Evolutionary conservation across 2,888 invertebrate genomes (phyloP), one percentile per base, ranked within the genome.

Genomic region (Ormyrus labotus): DNA sequence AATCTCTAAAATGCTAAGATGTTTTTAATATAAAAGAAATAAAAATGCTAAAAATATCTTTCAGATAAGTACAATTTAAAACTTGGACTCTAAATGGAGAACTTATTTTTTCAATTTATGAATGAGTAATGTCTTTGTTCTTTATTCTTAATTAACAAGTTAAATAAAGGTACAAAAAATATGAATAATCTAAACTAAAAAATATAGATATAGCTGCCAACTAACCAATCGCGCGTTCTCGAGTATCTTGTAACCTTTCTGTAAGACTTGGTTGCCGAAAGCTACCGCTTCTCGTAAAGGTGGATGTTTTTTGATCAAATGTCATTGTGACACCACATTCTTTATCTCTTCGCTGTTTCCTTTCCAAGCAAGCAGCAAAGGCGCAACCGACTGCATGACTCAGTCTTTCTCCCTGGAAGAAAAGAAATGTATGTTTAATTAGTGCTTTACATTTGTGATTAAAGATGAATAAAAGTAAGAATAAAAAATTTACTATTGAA

Each of bases 341-440:
- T 91, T 98, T 98, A 91, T 99, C 99, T 82, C 99, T 93, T 84
- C 97, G 96, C 91, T 99, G 98, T 91, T 99, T 99, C 87, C 98
- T 94, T 91, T 99, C 99, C 85, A 99, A 92, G 88, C 99, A 99
- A 2, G 99, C 98, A 75, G 99, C 98, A 92, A 99, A 99, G 69
- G 99, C 99, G 92, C 99, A 99, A 60, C 99, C 99, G 50, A 99
- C 99, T 1, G 99, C 99, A 92, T 99, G 99, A 86, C 99, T 99
- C 84, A 99, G 92, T 65, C 99, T 94, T 92, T 99, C 99, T 79
- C 99, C 99, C 95, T 95, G 89, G 63, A 80, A 57, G 8, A 61
- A 70, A 71, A 74, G 65, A 68, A 81, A 47, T 34, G 34, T 68
- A 8, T 65, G 9, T 74, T 57, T 19, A 63, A 34, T 34, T 34